Conservation (phyloP, 1,140 invertebrate species). For the Phocides pigmalion region DNA sequence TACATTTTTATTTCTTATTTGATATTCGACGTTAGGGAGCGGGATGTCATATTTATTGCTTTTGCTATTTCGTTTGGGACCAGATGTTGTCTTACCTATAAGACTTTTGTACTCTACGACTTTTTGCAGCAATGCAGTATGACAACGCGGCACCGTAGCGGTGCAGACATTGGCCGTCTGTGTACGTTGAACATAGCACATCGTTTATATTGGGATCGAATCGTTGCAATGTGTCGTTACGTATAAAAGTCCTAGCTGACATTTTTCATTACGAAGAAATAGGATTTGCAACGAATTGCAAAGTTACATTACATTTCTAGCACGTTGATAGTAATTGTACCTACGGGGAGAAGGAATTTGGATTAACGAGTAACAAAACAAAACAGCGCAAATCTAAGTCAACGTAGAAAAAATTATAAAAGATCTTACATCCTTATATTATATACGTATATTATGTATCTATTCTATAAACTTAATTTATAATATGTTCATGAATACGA, state of each 20-base stretch:
- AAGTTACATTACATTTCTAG: too few species aligned
- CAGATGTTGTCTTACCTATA: slow-evolving; percentile 40
- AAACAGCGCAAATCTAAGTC: too few species aligned
- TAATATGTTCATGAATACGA: too few species aligned
- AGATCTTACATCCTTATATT: too few species aligned
- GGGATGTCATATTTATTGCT: slow-evolving; percentile 54
- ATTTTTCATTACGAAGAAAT: slow-evolving; percentile 14
- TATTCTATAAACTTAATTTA: too few species aligned
- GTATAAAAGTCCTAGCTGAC: neutral
- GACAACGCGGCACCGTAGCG: too few species aligned
- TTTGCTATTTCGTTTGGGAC: slow-evolving; percentile 40
- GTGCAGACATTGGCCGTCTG: neutral
- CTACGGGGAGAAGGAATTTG: too few species aligned
- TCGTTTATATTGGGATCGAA: neutral
- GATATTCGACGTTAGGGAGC: slow-evolving; percentile 52
- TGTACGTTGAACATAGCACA: neutral
- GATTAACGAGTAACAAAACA: too few species aligned
- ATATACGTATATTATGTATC: too few species aligned
- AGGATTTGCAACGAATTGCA: neutral
- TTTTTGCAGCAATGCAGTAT: slow-evolving; percentile 1
- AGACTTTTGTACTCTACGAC: slow-evolving; percentile 2
- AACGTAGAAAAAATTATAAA: too few species aligned
- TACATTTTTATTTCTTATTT: slow-evolving; percentile 60
- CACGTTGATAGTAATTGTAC: too few species aligned
- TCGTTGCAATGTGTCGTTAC: neutral